Evolutionary conservation across 2,113 vertebrate species (phyloP).

Genomic region (Hipposideros armiger): DNA sequence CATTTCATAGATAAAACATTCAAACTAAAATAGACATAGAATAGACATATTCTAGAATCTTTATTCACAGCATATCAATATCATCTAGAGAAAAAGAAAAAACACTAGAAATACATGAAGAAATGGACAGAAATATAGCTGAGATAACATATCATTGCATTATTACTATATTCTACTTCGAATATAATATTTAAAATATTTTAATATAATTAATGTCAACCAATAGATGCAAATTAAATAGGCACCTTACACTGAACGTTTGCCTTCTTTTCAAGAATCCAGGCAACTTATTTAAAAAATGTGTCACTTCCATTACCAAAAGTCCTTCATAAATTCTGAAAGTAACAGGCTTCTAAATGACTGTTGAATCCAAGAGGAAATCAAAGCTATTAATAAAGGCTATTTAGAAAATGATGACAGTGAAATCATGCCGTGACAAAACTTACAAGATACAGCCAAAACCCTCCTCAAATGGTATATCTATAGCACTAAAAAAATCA

Average conservation of each 20-base stretch:
- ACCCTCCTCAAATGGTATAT: background rate
- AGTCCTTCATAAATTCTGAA: constrained; percentile 20
- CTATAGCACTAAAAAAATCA: background rate
- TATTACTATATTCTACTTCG: background rate
- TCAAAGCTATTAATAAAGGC: background rate
- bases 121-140: background rate
- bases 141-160: background rate
- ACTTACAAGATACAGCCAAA: background rate
- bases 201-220: background rate
- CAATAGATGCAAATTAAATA: background rate
- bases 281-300: background rate
- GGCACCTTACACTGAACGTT: background rate
- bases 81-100: background rate
- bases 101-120: background rate
- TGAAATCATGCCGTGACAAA: background rate
- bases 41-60: background rate
- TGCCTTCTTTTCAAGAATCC: background rate
- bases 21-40: background rate
- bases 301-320: background rate
- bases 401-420: background rate
- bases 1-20: background rate
- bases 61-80: background rate
- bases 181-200: background rate
- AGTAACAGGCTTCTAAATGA: background rate
- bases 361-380: background rate